A percentile compares a stretch with the other conserved stretches of the same genome.
phyloP scores from a whole-genome alignment of 2,113 vertebrate genomes.

The Pica pica region DNA sequence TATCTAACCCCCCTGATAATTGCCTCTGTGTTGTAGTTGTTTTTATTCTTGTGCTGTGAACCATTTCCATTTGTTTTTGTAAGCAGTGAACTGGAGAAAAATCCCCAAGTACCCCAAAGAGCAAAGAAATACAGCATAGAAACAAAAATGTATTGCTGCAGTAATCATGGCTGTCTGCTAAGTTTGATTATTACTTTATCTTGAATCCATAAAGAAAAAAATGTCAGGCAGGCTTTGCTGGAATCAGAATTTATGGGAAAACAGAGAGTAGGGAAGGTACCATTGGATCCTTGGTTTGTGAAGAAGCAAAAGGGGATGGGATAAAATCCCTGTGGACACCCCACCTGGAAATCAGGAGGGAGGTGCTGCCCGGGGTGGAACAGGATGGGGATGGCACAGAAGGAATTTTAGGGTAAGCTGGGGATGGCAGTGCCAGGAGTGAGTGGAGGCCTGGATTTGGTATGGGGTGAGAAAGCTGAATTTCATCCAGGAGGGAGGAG shows the following conservation, averaged over 20 bases:
- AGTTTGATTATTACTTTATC: accelerated
- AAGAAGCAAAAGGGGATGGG: background rate
- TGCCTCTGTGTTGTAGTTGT: accelerated
- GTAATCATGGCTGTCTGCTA: background rate
- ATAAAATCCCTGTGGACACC: background rate
- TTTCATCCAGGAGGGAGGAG: too few species aligned
- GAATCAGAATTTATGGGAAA: background rate
- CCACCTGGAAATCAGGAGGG: accelerated
- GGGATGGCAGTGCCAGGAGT: background rate
- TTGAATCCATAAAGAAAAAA: background rate
- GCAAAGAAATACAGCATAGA: background rate
- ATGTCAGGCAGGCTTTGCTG: background rate
- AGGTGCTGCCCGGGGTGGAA: background rate
- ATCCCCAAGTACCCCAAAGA: background rate
- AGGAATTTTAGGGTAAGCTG: accelerated
- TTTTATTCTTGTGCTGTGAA: background rate
- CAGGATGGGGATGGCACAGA: background rate
- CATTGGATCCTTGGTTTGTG: background rate
- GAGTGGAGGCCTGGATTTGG: background rate
- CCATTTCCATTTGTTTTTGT: background rate
- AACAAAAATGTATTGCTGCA: background rate
- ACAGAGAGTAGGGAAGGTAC: accelerated
- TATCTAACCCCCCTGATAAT: background rate
- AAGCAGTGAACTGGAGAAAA: background rate
- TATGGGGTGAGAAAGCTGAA: accelerated